Conservation (phyloP, 2,113 vertebrate genomes). For the Cyprinodon tularosa region DNA sequence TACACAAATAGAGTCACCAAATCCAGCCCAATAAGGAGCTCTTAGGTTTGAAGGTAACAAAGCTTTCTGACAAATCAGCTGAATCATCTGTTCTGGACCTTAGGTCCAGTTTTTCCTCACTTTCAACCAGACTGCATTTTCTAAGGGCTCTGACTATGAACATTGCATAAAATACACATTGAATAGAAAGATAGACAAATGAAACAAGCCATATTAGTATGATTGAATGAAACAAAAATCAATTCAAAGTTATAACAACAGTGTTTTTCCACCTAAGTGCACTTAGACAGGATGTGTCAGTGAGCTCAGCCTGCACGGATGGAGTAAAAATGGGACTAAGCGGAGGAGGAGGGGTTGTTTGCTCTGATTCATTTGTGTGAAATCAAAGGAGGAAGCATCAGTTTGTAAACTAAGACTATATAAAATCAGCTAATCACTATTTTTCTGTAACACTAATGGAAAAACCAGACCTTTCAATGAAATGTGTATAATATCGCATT, state of each 20-base stretch:
- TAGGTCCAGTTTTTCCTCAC: background rate
- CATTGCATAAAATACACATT: too few species aligned
- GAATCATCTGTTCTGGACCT: background rate
- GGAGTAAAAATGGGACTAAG: too few species aligned
- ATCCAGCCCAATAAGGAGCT: slow-evolving; percentile 47
- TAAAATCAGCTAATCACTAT: too few species aligned
- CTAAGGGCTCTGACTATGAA: background rate
- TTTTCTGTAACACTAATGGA: background rate
- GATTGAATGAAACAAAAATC: too few species aligned
- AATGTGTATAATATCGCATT: background rate
- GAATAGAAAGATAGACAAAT: too few species aligned
- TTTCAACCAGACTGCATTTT: background rate
- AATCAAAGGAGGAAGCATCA: too few species aligned
- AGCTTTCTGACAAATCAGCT: slow-evolving; percentile 1
- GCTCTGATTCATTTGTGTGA: too few species aligned
- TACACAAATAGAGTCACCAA: slow-evolving; percentile 69
- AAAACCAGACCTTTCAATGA: background rate
- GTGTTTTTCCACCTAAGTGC: background rate
- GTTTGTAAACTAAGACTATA: too few species aligned
- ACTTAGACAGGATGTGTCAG: background rate
- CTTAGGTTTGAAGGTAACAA: slow-evolving; percentile 23
- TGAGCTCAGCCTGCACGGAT: too few species aligned
- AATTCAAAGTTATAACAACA: too few species aligned
- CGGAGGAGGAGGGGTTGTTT: too few species aligned
- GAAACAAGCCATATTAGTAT: too few species aligned